Base-by-base conservation (phyloP, 2,797 vertebrate genomes). In the Sebastes itinus region DNA sequence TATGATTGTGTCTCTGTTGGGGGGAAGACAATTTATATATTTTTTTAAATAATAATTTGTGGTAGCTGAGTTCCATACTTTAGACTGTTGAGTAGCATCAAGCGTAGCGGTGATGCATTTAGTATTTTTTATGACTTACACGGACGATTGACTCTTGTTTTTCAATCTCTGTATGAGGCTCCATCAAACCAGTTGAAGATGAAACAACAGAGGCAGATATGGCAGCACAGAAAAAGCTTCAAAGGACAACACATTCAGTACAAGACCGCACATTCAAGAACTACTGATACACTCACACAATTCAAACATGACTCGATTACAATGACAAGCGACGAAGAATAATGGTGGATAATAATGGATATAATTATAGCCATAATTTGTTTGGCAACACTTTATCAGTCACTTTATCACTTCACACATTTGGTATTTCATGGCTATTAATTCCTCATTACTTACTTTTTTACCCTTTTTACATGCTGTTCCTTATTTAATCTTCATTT, bases 71-170 rank as follows among this genome's bases (percentile, higher is more conserved):
- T 54, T 78, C 66, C 33, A 38, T 27, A 69, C 23, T 72, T 75
- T 6, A 25, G 22, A 28, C 18, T 42, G 6, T 55, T 49, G 13
- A 32, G 20, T 20, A 46, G 28, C 52, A 60, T 58, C 55, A 52
- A n/a, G 28, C 33, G 1, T 16, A 74, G 62, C 46, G 58, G 4
- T n/a, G 7, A 22, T 27, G 68, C n/a, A 18, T 73, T 74, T 67
- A 9, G 27, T 68, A 4, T 56, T n/a, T 78, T 80, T 78, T 52
- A 83, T 55, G 60, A 66, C 27, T 63, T 71, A 12, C 27, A 60
- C 14, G 32, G 72, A 23, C n/a, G 6, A 85, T 69, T 83, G 78
- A 74, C 16, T 85, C 58, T 76, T 85, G 33, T 80, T 82, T 79
- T 84, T 56, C 10, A 58, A 75, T 55, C 35, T 56, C 60, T 30